These are phyloP conservation scores for Leptatherina wallacei DNA, from an alignment of 2,797 vertebrate species.

Conservation along the genomic window DNA sequence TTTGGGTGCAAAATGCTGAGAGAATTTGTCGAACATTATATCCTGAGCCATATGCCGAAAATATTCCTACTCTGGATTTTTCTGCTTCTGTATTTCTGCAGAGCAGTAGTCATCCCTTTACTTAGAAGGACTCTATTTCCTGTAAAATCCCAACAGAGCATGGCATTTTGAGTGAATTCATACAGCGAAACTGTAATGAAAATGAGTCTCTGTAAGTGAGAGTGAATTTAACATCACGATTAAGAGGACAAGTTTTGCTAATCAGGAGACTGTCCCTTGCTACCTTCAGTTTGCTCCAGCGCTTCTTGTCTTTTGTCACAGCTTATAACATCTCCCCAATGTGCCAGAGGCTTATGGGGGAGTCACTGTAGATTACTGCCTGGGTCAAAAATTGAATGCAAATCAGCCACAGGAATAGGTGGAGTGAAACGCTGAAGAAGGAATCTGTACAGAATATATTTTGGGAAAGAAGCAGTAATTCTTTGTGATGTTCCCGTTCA, in stretches of 20 bases:
- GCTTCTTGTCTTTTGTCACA: conserved; percentile 77
- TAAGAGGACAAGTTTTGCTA: conserved; percentile 50
- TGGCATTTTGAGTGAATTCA: conserved; percentile 27
- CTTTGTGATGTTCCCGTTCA: conserved; percentile 2
- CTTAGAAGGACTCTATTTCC: neutral
- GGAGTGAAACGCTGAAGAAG: conserved; percentile 43
- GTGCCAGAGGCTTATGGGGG: conserved; percentile 75
- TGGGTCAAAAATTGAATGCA: conserved; percentile 75
- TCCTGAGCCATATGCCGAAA: conserved; percentile 24
- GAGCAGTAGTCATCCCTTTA: neutral
- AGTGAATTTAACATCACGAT: conserved; percentile 45
- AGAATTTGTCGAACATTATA: conserved; percentile 20
- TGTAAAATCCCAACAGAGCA: conserved; percentile 8
- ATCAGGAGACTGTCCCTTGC: conserved; percentile 56
- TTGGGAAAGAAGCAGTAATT: conserved; percentile 4
- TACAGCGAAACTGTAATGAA: conserved; percentile 26
- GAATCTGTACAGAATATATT: conserved; percentile 28
- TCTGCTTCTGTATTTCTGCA: conserved; percentile 18
- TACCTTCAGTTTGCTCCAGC: conserved; percentile 68
- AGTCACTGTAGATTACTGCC: conserved; percentile 79
- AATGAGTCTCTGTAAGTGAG: conserved; percentile 27
- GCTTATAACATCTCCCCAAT: conserved; percentile 75
- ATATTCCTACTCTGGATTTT: conserved; percentile 21
- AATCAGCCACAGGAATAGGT: conserved; percentile 69
- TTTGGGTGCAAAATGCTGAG: conserved; percentile 24